These are phyloP conservation scores for Tinea pellionella DNA, from an alignment of 2,888 invertebrate species.

Conservation along the genomic window DNA sequence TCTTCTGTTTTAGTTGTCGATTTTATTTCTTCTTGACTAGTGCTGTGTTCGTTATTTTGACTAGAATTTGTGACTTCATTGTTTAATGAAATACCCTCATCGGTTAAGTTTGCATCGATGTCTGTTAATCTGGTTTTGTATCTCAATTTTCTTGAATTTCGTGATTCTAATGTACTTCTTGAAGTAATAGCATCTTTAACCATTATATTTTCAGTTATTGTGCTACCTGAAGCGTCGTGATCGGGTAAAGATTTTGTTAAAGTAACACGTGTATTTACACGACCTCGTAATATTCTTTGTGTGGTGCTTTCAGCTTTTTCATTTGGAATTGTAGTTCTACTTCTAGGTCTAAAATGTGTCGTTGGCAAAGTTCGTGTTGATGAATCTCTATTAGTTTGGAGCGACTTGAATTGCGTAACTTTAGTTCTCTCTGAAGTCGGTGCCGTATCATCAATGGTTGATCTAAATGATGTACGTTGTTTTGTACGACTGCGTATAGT, in stretches of 20 bases:
- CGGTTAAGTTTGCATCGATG: constrained; percentile 52
- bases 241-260: constrained; percentile 35
- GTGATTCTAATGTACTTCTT: constrained; percentile 36
- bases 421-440: constrained; percentile 21
- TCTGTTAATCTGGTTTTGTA: constrained; percentile 44
- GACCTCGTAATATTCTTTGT: constrained; percentile 32
- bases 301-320: constrained; percentile 31
- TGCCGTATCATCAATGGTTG: constrained; percentile 28
- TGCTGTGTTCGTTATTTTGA: constrained; percentile 38
- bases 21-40: constrained; percentile 45
- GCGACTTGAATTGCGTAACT: background rate
- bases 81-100: constrained; percentile 36
- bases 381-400: background rate
- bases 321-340: constrained; percentile 24
- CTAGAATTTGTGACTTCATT: constrained; percentile 40
- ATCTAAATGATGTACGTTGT: constrained; percentile 24
- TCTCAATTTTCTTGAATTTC: constrained; percentile 44
- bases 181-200: constrained; percentile 30
- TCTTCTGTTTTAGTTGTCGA: background rate
- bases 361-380: constrained; percentile 15
- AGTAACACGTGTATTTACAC: constrained; percentile 31
- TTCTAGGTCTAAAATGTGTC: constrained; percentile 40
- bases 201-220: constrained; percentile 24
- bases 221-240: constrained; percentile 46
- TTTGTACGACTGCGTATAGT: constrained; percentile 34